These are phyloP conservation scores for Drosophila parabipectinata DNA, from an alignment of 1,140 invertebrate species.

Conservation along the genomic window DNA sequence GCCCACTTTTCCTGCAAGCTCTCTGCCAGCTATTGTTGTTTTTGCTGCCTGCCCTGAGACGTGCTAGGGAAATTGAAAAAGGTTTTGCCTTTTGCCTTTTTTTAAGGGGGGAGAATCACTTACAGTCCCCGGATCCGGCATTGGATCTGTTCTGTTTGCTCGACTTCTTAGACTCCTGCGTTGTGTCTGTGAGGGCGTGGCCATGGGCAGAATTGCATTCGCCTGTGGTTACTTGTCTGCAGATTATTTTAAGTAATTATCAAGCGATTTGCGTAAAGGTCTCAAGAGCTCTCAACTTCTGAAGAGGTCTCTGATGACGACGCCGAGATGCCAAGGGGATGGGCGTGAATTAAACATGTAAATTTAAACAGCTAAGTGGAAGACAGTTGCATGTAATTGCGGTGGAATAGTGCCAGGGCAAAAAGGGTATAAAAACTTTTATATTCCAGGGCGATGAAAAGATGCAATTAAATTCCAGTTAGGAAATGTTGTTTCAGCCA, in stretches of 20 bases:
- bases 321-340: background rate
- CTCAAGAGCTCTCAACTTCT: conserved; percentile 65
- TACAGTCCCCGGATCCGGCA: conserved; percentile 42
- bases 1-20: background rate
- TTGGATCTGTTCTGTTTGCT: conserved; percentile 34
- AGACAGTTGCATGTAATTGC: conserved; percentile 47
- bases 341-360: conserved; percentile 70
- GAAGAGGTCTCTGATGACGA: conserved; percentile 42
- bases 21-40: conserved; percentile 29
- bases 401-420: conserved; percentile 32
- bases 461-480: conserved; percentile 38
- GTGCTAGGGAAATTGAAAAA: conserved; percentile 66
- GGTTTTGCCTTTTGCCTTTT: conserved; percentile 62
- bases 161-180: conserved; percentile 27
- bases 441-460: conserved; percentile 29
- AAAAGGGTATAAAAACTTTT: conserved; percentile 21
- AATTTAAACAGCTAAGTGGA: conserved; percentile 56
- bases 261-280: conserved; percentile 75
- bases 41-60: conserved; percentile 58
- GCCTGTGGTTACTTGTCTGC: conserved; percentile 62
- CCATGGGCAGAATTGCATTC: conserved; percentile 29
- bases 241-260: conserved; percentile 82
- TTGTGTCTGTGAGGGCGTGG: conserved; percentile 51
- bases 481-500: conserved; percentile 3
- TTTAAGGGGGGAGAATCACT: conserved; percentile 30